Base-by-base conservation (phyloP, 1,140 invertebrate genomes). In the Melitaea cinxia region DNA sequence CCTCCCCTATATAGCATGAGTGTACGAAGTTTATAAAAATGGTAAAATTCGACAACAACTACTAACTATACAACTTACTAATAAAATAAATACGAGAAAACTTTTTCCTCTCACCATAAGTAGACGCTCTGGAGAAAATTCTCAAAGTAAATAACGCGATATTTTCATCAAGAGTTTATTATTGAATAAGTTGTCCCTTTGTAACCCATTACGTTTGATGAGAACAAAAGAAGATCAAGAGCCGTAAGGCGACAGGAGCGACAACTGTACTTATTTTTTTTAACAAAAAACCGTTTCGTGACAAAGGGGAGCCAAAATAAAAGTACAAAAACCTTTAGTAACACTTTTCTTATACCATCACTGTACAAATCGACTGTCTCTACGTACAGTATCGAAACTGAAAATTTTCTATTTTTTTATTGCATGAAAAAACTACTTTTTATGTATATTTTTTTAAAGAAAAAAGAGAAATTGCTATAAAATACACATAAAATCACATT, bases 131-230 rank as follows among this genome's bases (percentile, higher is more conserved):
- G 23, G 35, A 7, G 12, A 57, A 57, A 57, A 23, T n/a, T 45
- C 0, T 9, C 37, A 57, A 45, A 42, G 54, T 26, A 57, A 24
- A 57, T 57, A 55, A 42, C 37, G 17, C 14, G 37, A 45, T n/a
- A 45, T 42, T 57, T 45, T 19, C 54, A 57, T 45, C 37, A 42
- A 42, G 23, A 37, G 24, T 42, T 57, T 57, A 37, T n/a, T 57
- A 57, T 57, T 45, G 23, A 39, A 57, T 42, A 57, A 57, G 54
- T 57, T 57, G 23, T 9, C 45, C 37, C 54, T 57, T 57, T 45
- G 37, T 57, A 57, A 57, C 37, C 37, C 54, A 42, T 57, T 23
- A 10, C 37, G 42, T 23, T 47, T 23, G 42, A 45, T 14, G 42
- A 17, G 14, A 21, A 42, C 17, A 19, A 47, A 47, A 47, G 9